A percentile compares a stretch with the other conserved stretches of the same genome.
phyloP scores from a whole-genome alignment of 2,888 invertebrate genomes.

The Clanis bilineata region DNA sequence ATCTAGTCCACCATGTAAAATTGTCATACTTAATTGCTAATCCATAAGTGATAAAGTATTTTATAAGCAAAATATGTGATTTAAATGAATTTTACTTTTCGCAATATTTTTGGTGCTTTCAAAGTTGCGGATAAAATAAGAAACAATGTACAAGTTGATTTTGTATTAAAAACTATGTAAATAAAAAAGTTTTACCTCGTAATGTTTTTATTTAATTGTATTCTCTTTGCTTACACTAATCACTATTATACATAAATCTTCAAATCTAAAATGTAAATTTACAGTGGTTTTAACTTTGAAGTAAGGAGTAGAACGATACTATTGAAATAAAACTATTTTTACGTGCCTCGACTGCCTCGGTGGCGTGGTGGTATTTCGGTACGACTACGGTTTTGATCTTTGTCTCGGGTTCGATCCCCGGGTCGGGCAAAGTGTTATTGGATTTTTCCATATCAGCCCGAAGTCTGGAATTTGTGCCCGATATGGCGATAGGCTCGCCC shows the following conservation, averaged over 20 bases:
- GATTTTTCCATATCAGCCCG: too few species aligned
- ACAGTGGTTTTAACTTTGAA: too few species aligned
- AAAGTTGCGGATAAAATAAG: constrained; percentile 29
- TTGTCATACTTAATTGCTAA: neutral
- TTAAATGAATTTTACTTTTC: neutral
- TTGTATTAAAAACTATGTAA: constrained; percentile 27
- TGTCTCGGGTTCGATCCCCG: too few species aligned
- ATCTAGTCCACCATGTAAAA: neutral
- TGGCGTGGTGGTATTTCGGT: too few species aligned
- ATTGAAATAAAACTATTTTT: neutral
- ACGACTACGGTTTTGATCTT: too few species aligned
- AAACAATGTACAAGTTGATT: constrained; percentile 28
- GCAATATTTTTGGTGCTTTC: constrained; percentile 14
- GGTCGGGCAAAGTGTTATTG: too few species aligned
- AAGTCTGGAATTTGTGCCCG: too few species aligned
- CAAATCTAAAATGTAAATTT: neutral
- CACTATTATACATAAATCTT: neutral
- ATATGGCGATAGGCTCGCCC: too few species aligned
- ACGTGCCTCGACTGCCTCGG: too few species aligned
- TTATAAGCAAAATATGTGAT: constrained; percentile 31
- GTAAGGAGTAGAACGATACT: too few species aligned
- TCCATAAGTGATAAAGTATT: constrained; percentile 18
- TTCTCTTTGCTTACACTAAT: neutral
- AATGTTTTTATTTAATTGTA: neutral
- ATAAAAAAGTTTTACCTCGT: constrained; percentile 25